Conservation (phyloP, 1,140 invertebrate genomes). For the Penaeus chinensis region DNA sequence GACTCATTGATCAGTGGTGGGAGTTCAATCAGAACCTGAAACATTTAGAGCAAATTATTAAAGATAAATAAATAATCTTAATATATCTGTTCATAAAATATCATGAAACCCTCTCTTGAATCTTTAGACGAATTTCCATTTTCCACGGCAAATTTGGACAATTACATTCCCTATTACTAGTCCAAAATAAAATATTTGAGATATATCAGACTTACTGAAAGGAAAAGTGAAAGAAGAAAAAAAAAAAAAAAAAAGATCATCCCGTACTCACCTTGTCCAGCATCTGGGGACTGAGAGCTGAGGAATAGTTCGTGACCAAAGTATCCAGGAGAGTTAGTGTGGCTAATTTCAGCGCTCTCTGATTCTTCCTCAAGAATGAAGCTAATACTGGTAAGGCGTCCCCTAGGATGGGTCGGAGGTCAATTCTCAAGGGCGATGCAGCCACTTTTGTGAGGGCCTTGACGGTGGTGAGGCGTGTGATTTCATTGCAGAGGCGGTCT, state of each 20-base stretch:
- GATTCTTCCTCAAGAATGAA: slow-evolving; percentile 93
- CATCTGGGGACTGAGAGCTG: slow-evolving; percentile 67
- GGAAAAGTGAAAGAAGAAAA: no score
- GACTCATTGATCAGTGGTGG: slow-evolving; percentile 91
- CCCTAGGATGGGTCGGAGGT: slow-evolving; percentile 85
- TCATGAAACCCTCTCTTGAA: no score
- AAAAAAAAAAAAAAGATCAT: slow-evolving; percentile 9
- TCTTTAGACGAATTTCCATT: no score
- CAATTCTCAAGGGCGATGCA: slow-evolving; percentile 87
- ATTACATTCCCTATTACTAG: no score
- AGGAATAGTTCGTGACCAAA: slow-evolving; percentile 82
- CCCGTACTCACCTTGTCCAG: slow-evolving; percentile 50
- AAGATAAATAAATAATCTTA: neutral
- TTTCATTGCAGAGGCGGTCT: slow-evolving; percentile 95
- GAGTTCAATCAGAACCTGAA: slow-evolving; percentile 81
- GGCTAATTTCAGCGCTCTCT: slow-evolving; percentile 91
- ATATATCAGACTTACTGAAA: no score
- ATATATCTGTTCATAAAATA: no score
- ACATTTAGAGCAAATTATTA: slow-evolving; percentile 66
- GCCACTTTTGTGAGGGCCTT: slow-evolving; percentile 96
- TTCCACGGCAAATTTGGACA: no score
- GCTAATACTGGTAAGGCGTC: slow-evolving; percentile 92
- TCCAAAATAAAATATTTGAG: no score
- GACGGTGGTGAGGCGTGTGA: slow-evolving; percentile 94
- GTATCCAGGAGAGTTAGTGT: slow-evolving; percentile 92